Evolutionary conservation across 2,113 vertebrate genomes (phyloP).

Genomic region (Sceloporus undulatus): DNA sequence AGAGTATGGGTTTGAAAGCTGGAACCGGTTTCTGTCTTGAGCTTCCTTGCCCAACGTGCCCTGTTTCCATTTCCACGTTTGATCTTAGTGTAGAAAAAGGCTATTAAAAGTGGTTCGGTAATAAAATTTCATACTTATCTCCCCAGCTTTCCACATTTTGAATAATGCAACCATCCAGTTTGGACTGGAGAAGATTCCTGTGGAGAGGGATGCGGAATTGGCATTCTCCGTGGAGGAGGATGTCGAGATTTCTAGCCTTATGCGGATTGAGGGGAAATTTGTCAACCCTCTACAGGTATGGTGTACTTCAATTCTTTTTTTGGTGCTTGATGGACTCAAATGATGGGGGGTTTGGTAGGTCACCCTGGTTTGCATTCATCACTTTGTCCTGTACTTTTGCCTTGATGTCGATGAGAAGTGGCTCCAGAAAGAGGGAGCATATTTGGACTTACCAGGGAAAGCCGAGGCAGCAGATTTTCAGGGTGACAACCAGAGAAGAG

Average conservation of each 20-base stretch:
- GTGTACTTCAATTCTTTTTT: neutral
- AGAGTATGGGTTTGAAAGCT: neutral
- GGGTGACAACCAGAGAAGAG: no score
- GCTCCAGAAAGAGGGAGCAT: no score
- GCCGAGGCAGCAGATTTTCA: no score
- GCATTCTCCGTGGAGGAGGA: constrained; percentile 82
- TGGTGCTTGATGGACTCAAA: no score
- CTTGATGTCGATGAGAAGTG: no score
- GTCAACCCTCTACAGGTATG: constrained; percentile 93
- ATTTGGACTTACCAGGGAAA: no score
- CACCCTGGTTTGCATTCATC: no score
- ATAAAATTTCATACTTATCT: neutral
- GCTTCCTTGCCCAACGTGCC: no score
- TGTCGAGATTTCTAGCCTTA: constrained; percentile 82
- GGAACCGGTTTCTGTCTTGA: neutral
- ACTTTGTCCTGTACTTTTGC: no score
- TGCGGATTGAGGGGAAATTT: constrained; percentile 93
- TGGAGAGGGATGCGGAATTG: constrained; percentile 81
- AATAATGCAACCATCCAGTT: constrained; percentile 96
- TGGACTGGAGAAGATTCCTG: constrained; percentile 89
- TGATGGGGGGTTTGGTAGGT: no score
- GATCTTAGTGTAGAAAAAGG: no score
- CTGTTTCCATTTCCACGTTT: neutral
- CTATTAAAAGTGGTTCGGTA: neutral
- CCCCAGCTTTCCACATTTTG: constrained; percentile 94